These are phyloP conservation scores for Drosophila glabriapex DNA, from an alignment of 2,888 invertebrate species.

Conservation along the genomic window DNA sequence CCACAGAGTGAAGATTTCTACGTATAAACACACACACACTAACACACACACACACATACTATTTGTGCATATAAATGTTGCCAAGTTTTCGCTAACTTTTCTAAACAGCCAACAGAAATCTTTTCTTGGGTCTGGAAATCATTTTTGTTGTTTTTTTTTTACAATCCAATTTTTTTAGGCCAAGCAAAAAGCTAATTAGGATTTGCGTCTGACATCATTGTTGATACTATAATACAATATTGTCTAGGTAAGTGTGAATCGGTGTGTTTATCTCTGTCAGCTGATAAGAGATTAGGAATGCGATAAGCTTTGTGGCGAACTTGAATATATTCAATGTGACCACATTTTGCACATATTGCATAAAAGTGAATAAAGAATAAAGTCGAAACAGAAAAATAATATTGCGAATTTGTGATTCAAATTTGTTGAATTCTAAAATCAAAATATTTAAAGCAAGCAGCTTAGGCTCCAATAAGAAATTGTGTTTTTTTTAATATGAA, in stretches of 20 bases:
- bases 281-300: background rate
- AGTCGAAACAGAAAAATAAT: background rate
- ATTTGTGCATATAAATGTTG: slow-evolving; percentile 17
- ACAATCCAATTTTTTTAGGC: background rate
- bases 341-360: background rate
- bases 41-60: background rate
- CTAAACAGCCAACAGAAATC: slow-evolving; percentile 7
- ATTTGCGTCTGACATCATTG: background rate
- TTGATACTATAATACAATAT: background rate
- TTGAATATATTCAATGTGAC: background rate
- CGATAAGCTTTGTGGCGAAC: background rate
- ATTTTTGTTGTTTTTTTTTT: background rate
- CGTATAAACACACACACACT: background rate
- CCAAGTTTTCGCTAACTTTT: slow-evolving; percentile 41
- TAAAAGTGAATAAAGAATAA: background rate
- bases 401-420: background rate
- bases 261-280: background rate
- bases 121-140: background rate
- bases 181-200: background rate
- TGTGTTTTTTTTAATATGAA: background rate
- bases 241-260: background rate
- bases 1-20: slow-evolving; percentile 14
- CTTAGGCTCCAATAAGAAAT: background rate
- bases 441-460: background rate
- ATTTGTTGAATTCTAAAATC: background rate